Conservation (phyloP, 92 coral and sea anemone genomes). For the Zoanthus solanderi region DNA sequence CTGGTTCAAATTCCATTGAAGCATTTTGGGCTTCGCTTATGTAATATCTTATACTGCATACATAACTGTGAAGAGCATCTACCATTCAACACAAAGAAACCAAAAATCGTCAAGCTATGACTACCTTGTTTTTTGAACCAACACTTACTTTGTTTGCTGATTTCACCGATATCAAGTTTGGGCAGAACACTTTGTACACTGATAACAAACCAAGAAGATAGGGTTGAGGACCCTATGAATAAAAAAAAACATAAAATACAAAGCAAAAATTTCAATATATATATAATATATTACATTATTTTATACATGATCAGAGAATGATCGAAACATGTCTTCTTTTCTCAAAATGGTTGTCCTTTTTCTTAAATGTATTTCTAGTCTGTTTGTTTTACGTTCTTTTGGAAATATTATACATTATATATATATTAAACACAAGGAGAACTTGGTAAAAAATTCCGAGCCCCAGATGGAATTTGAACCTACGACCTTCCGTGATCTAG, state of each 20-base stretch:
- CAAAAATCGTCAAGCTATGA: neutral
- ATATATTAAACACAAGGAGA: too few relatives aligned
- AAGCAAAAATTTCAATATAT: too few relatives aligned
- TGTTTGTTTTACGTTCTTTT: neutral
- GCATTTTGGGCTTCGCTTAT: neutral
- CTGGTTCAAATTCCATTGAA: neutral
- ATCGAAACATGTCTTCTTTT: too few relatives aligned
- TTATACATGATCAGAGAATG: too few relatives aligned
- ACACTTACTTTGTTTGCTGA: constrained; percentile 63
- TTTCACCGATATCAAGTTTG: constrained; percentile 70
- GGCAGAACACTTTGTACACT: constrained; percentile 84
- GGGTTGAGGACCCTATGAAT: constrained; percentile 78
- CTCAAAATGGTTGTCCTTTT: too few relatives aligned
- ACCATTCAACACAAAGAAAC: neutral
- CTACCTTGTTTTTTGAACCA: neutral
- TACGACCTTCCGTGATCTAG: too few relatives aligned
- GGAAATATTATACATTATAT: neutral
- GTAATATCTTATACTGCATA: too few relatives aligned
- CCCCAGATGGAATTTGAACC: too few relatives aligned
- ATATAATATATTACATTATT: too few relatives aligned
- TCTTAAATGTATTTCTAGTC: neutral
- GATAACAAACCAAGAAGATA: constrained; percentile 86
- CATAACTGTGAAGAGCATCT: constrained; percentile 18
- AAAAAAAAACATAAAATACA: neutral
- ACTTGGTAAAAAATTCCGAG: too few relatives aligned